Conservation (phyloP, 2,888 invertebrate genomes). For the Pristionchus mayeri region DNA sequence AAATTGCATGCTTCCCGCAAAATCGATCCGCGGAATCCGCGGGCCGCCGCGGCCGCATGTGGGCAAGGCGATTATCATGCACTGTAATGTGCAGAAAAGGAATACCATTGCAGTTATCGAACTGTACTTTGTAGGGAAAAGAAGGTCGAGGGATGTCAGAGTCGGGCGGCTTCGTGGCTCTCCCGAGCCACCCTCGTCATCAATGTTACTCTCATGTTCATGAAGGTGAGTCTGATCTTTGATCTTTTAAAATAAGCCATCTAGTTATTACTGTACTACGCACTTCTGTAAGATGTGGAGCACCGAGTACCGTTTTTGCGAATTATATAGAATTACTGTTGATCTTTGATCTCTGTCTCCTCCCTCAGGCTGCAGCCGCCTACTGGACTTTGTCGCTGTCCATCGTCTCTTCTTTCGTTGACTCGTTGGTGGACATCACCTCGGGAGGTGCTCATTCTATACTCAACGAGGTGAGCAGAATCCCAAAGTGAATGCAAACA, state of each 20-base stretch:
- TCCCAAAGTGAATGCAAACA: background rate
- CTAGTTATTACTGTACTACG: too few relatives aligned
- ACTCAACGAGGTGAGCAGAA: constrained; percentile 5
- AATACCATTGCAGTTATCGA: too few relatives aligned
- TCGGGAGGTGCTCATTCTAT: constrained; percentile 74
- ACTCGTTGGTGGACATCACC: constrained; percentile 78
- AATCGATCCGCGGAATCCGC: too few relatives aligned
- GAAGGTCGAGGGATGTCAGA: background rate
- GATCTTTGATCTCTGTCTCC: too few relatives aligned
- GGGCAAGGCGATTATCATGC: too few relatives aligned
- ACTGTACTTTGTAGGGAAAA: too few relatives aligned
- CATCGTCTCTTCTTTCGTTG: constrained; percentile 79
- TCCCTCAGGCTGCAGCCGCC: constrained; percentile 75
- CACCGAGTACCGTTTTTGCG: too few relatives aligned
- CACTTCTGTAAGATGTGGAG: too few relatives aligned
- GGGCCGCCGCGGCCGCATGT: too few relatives aligned
- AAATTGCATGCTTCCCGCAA: too few relatives aligned
- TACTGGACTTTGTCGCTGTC: constrained; percentile 78
- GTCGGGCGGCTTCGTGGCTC: constrained; percentile 57
- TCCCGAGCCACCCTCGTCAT: constrained; percentile 68
- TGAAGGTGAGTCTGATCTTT: constrained; percentile 73
- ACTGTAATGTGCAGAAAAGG: too few relatives aligned
- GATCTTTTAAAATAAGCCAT: background rate
- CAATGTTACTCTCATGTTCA: constrained; percentile 76
- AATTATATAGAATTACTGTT: too few relatives aligned